Percentiles rank a stretch among this genome's conserved stretches.
Evolutionary conservation across 2,113 vertebrate species (phyloP).

Genomic region (Telmatochromis sp.): DNA sequence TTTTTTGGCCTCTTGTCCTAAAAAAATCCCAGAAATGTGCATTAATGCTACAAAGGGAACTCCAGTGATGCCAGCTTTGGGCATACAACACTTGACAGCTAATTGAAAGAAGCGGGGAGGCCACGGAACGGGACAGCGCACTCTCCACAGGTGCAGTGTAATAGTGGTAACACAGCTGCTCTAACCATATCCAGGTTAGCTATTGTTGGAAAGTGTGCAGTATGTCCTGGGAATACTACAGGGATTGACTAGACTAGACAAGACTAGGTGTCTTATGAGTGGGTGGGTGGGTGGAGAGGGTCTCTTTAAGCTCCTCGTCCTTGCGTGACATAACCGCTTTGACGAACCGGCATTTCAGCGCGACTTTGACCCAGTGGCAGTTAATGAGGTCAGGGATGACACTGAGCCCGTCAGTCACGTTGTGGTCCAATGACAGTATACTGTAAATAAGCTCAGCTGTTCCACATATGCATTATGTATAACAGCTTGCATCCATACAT

Average conservation of each 20-base stretch:
- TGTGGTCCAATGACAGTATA: background rate
- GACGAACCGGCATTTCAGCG: conserved; percentile 72
- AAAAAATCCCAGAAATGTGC: background rate
- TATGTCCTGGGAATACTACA: background rate
- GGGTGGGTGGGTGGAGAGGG: background rate
- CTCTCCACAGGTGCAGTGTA: background rate
- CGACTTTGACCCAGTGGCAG: conserved; percentile 70
- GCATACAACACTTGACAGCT: background rate
- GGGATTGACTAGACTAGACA: background rate
- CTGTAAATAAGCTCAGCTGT: background rate
- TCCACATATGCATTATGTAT: conserved; percentile 2
- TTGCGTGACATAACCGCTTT: conserved; percentile 77
- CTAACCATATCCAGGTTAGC: background rate
- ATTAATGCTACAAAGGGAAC: background rate
- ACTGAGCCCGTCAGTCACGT: background rate
- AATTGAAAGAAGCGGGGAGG: conserved; percentile 47
- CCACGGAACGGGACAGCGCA: background rate
- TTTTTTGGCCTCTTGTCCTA: background rate
- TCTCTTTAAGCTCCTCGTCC: conserved; percentile 47
- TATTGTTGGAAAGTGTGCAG: background rate
- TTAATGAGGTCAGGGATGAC: conserved; percentile 57
- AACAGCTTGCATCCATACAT: background rate
- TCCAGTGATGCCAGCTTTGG: background rate
- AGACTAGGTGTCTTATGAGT: background rate
- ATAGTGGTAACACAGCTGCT: background rate